Evolutionary conservation across 2,888 invertebrate genomes (phyloP), one percentile per base, ranked within the genome.

Genomic region (Cyclophora albipunctata): DNA sequence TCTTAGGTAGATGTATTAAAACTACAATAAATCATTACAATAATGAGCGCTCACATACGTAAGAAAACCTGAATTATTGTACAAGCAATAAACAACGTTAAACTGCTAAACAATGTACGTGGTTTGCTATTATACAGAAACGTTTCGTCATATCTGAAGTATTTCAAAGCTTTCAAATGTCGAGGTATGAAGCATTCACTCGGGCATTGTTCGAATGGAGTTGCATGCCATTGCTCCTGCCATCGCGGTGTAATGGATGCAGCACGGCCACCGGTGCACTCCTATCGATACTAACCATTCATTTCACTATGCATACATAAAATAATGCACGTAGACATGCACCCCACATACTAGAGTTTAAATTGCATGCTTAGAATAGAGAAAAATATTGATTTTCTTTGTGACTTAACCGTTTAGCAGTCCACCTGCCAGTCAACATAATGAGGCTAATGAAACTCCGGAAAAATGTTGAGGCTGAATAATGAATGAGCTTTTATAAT

Each of bases 151-250:
- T 56, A 51, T 59, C 53, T 56, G 49, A 55, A 54, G 53, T 53
- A 55, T 49, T 53, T 49, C 51, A 53, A 55, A 50, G 51, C 55
- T 57, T 57, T 59, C 60, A 66, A 66, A 63, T 62, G 66, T 67
- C 57, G 59, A 54, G 46, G 58, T 52, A 57, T 61, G 52, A 53
- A 55, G 53, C 53, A 46, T 53, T 57, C 47, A 44, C 46, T 50
- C 43, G 53, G 55, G 64, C 64, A 69, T 73, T 73, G 69, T 74
- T 73, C 60, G 63, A 61, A 66, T 64, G 57, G 65, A 64, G 62
- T 67, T 62, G 64, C 68, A 74, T 75, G 69, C 70, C 69, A 60
- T 53, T 55, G 69, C 60, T 63, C 52, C 64, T 70, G 66, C 69
- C 62, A 64, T 62, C 65, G 60, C 58, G 55, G 59, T 58, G 69